Percentiles rank a stretch among this genome's conserved stretches.
Conservation (phyloP, 1,140 invertebrate genomes). For the Cotesia typhae region DNA sequence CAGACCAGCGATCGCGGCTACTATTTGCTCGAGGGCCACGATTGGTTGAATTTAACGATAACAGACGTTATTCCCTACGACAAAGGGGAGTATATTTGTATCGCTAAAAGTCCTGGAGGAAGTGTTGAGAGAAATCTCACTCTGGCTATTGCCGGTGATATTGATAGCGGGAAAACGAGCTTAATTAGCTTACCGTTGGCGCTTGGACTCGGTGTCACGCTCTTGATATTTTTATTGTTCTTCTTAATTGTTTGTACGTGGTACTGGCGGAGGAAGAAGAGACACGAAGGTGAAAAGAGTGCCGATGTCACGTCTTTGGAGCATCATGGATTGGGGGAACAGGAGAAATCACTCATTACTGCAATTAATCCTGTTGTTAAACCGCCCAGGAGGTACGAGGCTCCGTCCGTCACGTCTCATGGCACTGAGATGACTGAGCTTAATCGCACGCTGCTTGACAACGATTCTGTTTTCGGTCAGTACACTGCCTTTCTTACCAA, state of each 20-base stretch:
- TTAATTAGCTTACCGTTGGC: conserved; percentile 61
- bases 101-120: conserved; percentile 86
- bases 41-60: conserved; percentile 83
- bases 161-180: conserved; percentile 61
- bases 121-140: conserved; percentile 78
- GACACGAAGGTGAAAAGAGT: conserved; percentile 67
- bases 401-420: conserved; percentile 72
- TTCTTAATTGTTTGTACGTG: conserved; percentile 73
- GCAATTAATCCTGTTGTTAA: conserved; percentile 84
- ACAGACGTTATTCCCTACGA: conserved; percentile 76
- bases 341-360: conserved; percentile 82
- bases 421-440: conserved; percentile 81
- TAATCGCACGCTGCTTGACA: conserved; percentile 79
- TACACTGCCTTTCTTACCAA: conserved; percentile 57
- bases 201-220: conserved; percentile 59
- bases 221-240: conserved; percentile 70
- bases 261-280: conserved; percentile 70
- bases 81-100: conserved; percentile 87
- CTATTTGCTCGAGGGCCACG: conserved; percentile 61
- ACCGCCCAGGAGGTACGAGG: conserved; percentile 76
- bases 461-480: conserved; percentile 76
- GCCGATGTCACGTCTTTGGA: conserved; percentile 60
- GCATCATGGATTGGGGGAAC: conserved; percentile 70
- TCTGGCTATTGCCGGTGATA: conserved; percentile 68
- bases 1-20: conserved; percentile 59